Percentiles rank a stretch among this genome's conserved stretches.
Conservation (phyloP, 2,797 vertebrate genomes). For the Leptoclinus maculatus region DNA sequence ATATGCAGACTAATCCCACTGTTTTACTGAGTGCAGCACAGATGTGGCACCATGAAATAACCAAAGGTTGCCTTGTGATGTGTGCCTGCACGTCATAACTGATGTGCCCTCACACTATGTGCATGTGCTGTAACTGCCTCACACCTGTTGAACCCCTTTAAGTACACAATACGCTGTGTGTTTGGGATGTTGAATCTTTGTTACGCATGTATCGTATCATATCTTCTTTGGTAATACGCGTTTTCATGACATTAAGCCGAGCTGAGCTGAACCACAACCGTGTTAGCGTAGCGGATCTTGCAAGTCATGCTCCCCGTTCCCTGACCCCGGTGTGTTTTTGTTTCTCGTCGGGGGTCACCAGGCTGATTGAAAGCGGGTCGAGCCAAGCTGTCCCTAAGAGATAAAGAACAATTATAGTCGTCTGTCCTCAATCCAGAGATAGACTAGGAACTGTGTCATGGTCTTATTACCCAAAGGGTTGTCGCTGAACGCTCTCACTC, state of each 20-base stretch:
- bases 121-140: not conserved
- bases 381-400: conserved; percentile 79
- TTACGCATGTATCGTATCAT: not conserved
- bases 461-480: conserved; percentile 81
- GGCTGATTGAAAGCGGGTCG: conserved; percentile 67
- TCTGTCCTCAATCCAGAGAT: conserved; percentile 88
- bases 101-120: not conserved
- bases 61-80: not conserved
- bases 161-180: not conserved
- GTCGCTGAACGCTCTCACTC: conserved; percentile 66
- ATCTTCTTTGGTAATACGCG: not conserved
- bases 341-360: conserved; percentile 67
- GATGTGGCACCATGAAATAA: not conserved
- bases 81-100: not conserved
- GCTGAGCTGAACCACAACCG: not conserved
- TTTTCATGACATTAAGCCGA: not conserved
- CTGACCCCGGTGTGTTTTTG: conserved; percentile 65
- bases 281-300: not conserved
- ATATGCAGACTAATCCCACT: conserved; percentile 2
- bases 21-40: conserved; percentile 14
- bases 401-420: conserved; percentile 86
- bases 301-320: conserved; percentile 32
- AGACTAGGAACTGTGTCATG: conserved; percentile 87
- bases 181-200: not conserved
- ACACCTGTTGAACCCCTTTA: conserved; percentile 9